Evolutionary conservation across 2,888 invertebrate genomes (phyloP).

Genomic region (Acleris emargana): DNA sequence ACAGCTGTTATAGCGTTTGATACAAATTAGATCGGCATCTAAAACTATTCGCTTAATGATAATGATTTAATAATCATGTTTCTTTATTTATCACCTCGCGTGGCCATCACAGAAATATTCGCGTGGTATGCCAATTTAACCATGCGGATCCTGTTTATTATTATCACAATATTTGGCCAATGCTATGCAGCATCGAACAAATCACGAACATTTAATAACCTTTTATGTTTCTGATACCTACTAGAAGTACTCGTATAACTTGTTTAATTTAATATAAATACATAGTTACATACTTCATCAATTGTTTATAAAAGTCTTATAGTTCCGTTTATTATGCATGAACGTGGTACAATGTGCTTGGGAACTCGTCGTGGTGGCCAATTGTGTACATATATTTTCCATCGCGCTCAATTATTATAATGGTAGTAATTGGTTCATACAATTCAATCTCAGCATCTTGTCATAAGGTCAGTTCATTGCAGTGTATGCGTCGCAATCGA

Average conservation of each 20-base stretch:
- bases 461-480: constrained; percentile 26
- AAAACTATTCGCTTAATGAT: constrained; percentile 44
- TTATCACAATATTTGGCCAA: constrained; percentile 56
- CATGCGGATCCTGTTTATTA: constrained; percentile 58
- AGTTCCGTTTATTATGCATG: constrained; percentile 16
- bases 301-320: constrained; percentile 21
- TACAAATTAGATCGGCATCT: too few species aligned
- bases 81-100: constrained; percentile 51
- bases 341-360: constrained; percentile 24
- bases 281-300: constrained; percentile 12
- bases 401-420: constrained; percentile 29
- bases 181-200: constrained; percentile 47
- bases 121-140: constrained; percentile 54
- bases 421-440: constrained; percentile 34
- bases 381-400: constrained; percentile 24
- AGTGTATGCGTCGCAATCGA: constrained; percentile 27
- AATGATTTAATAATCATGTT: constrained; percentile 38
- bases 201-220: constrained; percentile 3
- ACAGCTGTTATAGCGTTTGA: too few species aligned
- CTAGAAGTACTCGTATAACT: too few species aligned
- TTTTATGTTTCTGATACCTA: too few species aligned
- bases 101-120: constrained; percentile 53
- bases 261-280: neutral
- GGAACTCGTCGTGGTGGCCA: constrained; percentile 25
- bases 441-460: constrained; percentile 34